Conservation (phyloP, 2,797 vertebrate genomes). For the Tarsius wallacei region DNA sequence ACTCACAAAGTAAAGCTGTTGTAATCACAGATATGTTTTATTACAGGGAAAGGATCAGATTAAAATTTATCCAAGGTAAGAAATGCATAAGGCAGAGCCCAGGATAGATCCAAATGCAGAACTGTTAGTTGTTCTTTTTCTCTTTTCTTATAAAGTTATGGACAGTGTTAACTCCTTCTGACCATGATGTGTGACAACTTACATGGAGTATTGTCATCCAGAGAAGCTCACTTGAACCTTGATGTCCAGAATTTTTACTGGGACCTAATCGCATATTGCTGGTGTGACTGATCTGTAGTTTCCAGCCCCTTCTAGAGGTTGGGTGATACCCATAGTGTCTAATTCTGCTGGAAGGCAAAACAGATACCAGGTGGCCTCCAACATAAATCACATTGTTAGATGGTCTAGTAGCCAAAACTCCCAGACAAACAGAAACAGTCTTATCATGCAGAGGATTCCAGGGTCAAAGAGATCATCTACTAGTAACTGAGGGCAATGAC, state of each 20-base stretch:
- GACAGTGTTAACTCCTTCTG: background rate
- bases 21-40: background rate
- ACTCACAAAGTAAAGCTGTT: background rate
- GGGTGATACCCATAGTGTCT: background rate
- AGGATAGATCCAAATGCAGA: background rate
- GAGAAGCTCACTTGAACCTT: background rate
- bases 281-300: background rate
- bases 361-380: background rate
- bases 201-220: background rate
- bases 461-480: background rate
- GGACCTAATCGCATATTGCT: background rate
- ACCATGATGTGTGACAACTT: background rate
- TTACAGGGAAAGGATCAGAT: background rate
- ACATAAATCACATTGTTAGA: background rate
- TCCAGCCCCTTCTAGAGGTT: background rate
- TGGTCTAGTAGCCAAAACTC: background rate
- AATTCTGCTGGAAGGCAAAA: background rate
- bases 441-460: background rate
- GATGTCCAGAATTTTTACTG: background rate
- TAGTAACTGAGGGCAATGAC: background rate
- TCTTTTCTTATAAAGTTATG: background rate
- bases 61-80: background rate
- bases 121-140: background rate
- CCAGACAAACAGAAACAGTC: background rate
- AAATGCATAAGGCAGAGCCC: background rate